Percentiles rank a stretch among this genome's conserved stretches.
Evolutionary conservation across 2,113 vertebrate species (phyloP).

Genomic region (Prochilodus magdalenae): DNA sequence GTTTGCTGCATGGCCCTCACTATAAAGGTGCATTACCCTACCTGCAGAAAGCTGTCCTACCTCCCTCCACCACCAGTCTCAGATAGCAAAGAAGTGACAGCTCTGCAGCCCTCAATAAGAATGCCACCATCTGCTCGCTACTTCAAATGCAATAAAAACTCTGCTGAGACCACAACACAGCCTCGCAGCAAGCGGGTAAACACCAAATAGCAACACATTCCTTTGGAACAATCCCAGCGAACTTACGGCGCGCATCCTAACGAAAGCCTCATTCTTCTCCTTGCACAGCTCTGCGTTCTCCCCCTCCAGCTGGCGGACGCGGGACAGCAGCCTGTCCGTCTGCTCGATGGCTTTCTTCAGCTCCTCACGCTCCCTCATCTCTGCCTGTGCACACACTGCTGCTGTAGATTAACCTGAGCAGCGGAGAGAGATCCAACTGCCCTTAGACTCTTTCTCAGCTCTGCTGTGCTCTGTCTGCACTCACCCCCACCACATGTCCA

Average conservation of each 20-base stretch:
- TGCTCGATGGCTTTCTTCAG: conserved; percentile 73
- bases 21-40: background rate
- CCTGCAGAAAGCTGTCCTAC: background rate
- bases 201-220: background rate
- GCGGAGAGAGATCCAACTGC: conserved; percentile 52
- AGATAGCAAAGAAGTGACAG: background rate
- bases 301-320: conserved; percentile 69
- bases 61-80: too few species aligned
- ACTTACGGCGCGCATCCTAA: conserved; percentile 73
- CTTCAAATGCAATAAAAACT: background rate
- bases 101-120: conserved; percentile 9
- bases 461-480: conserved; percentile 49
- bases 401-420: conserved; percentile 61
- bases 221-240: background rate
- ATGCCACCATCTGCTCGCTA: background rate
- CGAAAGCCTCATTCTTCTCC: conserved; percentile 68
- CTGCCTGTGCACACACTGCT: conserved; percentile 53
- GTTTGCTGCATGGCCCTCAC: conserved; percentile 16
- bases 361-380: conserved; percentile 77
- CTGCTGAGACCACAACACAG: background rate
- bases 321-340: conserved; percentile 68
- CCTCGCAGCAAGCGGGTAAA: background rate
- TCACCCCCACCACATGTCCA: conserved; percentile 47
- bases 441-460: conserved; percentile 52
- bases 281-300: conserved; percentile 64